A percentile compares a stretch with the other conserved stretches of the same genome.
Conservation (phyloP, 2,888 invertebrate species). For the Myopa testacea region DNA sequence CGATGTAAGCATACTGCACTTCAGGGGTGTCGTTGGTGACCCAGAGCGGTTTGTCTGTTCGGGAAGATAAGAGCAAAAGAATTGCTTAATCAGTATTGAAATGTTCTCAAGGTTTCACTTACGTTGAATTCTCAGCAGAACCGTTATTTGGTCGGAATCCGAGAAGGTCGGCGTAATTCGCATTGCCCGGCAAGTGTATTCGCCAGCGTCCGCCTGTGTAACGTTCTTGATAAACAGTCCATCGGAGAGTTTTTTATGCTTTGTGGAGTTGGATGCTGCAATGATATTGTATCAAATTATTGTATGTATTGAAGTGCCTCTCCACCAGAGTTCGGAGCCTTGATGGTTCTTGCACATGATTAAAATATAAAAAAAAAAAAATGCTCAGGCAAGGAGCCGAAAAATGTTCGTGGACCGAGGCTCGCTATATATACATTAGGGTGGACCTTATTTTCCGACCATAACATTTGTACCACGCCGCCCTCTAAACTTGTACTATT, state of each 20-base stretch:
- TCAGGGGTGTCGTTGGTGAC: conserved; percentile 59
- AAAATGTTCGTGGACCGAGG: too few species aligned
- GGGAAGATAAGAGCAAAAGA: background rate
- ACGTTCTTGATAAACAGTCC: conserved; percentile 72
- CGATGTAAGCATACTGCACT: conserved; percentile 66
- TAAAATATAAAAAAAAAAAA: background rate
- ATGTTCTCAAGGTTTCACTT: conserved; percentile 63
- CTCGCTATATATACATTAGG: too few species aligned
- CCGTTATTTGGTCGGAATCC: conserved; percentile 70
- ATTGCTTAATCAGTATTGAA: background rate
- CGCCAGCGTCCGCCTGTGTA: conserved; percentile 71
- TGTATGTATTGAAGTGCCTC: background rate
- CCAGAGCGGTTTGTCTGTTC: conserved; percentile 65
- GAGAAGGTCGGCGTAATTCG: conserved; percentile 70
- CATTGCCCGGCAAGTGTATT: conserved; percentile 72
- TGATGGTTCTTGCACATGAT: too few species aligned
- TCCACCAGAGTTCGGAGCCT: too few species aligned
- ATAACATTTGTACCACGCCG: too few species aligned
- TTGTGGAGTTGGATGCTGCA: conserved; percentile 64
- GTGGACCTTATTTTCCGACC: too few species aligned
- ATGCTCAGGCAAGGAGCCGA: background rate
- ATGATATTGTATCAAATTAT: conserved; percentile 32
- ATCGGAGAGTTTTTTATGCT: conserved; percentile 70
- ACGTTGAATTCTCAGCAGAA: conserved; percentile 73
- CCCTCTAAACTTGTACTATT: too few species aligned